phyloP scores from a whole-genome alignment of 2,888 invertebrate genomes.

The Sylvicola cinctus region DNA sequence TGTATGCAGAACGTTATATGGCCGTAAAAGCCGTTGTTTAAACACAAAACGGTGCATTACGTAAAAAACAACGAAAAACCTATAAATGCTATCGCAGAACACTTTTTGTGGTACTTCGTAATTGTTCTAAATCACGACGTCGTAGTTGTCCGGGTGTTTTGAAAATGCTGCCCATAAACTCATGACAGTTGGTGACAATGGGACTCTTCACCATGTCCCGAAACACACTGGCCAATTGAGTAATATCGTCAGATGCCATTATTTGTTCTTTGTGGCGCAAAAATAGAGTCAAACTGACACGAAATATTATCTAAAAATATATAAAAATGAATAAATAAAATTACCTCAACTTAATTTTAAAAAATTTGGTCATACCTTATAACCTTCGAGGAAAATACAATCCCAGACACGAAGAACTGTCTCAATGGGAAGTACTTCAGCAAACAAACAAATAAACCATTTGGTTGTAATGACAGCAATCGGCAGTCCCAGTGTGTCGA shows the following conservation, averaged over 20 bases:
- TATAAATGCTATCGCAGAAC: too few species aligned
- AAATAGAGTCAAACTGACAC: slow-evolving; percentile 71
- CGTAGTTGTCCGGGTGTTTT: slow-evolving; percentile 55
- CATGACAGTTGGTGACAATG: slow-evolving; percentile 65
- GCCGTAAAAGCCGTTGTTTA: too few species aligned
- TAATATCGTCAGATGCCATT: slow-evolving; percentile 58
- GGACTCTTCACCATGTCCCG: slow-evolving; percentile 61
- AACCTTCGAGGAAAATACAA: slow-evolving; percentile 84
- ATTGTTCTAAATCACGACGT: slow-evolving; percentile 19
- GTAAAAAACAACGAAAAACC: too few species aligned
- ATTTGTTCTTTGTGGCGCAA: slow-evolving; percentile 49
- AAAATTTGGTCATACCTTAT: slow-evolving; percentile 31
- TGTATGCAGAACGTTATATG: too few species aligned
- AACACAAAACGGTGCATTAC: too few species aligned
- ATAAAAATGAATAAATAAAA: too few species aligned
- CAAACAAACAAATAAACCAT: slow-evolving; percentile 89
- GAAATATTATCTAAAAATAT: slow-evolving; percentile 48
- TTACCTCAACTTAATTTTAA: background rate
- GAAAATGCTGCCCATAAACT: slow-evolving; percentile 76
- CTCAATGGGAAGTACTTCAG: slow-evolving; percentile 84
- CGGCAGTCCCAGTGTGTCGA: slow-evolving; percentile 59
- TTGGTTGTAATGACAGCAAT: slow-evolving; percentile 86
- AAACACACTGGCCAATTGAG: slow-evolving; percentile 61
- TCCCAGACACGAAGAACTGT: slow-evolving; percentile 92
- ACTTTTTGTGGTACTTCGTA: slow-evolving; percentile 10